Percentiles rank a stretch among this genome's conserved stretches.
phyloP scores from a whole-genome alignment of 37 sponge, comb jelly and placozoan genomes.

The Ephydatia muelleri region DNA sequence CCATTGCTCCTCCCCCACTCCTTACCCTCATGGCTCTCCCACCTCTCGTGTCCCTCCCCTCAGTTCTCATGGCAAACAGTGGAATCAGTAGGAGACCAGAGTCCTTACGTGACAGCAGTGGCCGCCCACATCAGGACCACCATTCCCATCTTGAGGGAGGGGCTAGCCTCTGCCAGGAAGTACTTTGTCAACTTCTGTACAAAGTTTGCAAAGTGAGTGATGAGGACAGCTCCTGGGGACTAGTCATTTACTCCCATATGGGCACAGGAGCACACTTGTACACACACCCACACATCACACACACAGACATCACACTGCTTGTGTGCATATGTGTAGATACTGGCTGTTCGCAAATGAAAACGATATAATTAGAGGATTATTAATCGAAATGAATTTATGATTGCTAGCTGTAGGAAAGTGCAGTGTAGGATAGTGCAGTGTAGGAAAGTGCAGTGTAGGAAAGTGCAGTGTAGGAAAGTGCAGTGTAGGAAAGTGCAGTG shows the following conservation, averaged over 20 bases:
- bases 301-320: no score
- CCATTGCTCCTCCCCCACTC: background rate
- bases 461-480: no score
- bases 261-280: background rate
- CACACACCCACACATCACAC: no score
- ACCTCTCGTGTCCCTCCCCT: background rate
- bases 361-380: no score
- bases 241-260: background rate
- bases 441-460: no score
- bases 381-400: no score
- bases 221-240: background rate
- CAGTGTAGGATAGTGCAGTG: no score
- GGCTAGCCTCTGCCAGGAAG: constrained; percentile 85
- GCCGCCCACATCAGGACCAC: constrained; percentile 66
- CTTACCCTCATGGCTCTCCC: background rate
- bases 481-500: no score
- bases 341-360: no score
- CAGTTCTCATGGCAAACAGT: constrained; percentile 84
- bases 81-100: constrained; percentile 95
- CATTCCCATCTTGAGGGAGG: constrained; percentile 90
- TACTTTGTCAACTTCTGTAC: constrained; percentile 98
- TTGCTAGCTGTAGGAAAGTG: no score
- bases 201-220: constrained; percentile 92
- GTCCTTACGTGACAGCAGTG: constrained; percentile 84
- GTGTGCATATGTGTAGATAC: background rate